Percentiles rank a stretch among this genome's conserved stretches.
Conservation (phyloP, 2,113 vertebrate genomes). For the Lynx canadensis region DNA sequence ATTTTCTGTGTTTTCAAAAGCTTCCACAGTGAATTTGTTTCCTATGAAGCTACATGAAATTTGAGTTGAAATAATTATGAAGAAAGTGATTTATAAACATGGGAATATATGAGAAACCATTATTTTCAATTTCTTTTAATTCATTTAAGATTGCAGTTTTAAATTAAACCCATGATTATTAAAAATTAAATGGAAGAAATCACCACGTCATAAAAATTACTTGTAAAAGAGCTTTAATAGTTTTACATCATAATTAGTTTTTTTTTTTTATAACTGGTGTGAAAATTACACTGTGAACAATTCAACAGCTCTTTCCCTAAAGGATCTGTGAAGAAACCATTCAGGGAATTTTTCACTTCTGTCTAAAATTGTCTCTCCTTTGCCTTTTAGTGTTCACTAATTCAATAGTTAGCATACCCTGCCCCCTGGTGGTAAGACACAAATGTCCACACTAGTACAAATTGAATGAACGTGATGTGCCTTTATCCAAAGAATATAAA, state of each 20-base stretch:
- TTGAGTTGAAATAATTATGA: not conserved
- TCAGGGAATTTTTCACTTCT: conserved; percentile 4
- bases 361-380: not conserved
- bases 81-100: not conserved
- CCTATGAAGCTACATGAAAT: not conserved
- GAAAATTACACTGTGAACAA: not conserved
- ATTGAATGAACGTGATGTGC: not conserved
- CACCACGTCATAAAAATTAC: not conserved
- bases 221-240: not conserved
- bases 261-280: not conserved
- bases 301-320: not conserved
- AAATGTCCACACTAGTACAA: not conserved
- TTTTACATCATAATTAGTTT: not conserved
- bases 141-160: not conserved
- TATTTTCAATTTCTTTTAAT: conserved; percentile 15
- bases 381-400: not conserved
- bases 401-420: conserved; percentile 63
- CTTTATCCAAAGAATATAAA: not conserved
- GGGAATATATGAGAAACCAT: not conserved
- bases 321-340: not conserved
- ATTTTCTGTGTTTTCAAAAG: not conserved
- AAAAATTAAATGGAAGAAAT: conserved; percentile 42
- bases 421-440: conserved; percentile 78
- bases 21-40: not conserved
- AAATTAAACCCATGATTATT: conserved; percentile 8